Percentiles rank a stretch among this genome's conserved stretches.
Evolutionary conservation across 2,888 invertebrate genomes (phyloP).

Genomic region (Coenonympha arcania): DNA sequence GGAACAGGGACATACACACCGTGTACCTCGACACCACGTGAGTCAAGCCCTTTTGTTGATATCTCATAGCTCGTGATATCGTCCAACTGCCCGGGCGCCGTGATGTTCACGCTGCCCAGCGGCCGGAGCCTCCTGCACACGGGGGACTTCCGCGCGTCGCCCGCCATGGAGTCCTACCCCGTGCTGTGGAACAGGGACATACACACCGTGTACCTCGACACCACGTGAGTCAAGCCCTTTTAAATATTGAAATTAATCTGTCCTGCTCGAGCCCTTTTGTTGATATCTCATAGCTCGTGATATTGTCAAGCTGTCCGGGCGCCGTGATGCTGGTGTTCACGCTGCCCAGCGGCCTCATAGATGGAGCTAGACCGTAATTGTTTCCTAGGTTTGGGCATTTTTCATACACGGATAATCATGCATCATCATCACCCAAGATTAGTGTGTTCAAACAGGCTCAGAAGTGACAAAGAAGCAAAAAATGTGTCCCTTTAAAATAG

Average conservation of each 20-base stretch:
- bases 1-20: constrained; percentile 75
- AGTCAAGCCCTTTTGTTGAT: constrained; percentile 41
- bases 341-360: constrained; percentile 74
- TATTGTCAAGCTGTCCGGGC: constrained; percentile 81
- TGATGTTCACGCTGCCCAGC: constrained; percentile 78
- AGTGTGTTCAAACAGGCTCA: no score
- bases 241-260: no score
- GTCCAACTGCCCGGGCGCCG: constrained; percentile 82
- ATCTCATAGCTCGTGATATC: no score
- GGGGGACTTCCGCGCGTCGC: constrained; percentile 82
- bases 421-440: no score
- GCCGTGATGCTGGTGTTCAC: constrained; percentile 82
- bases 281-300: no score
- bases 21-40: constrained; percentile 86
- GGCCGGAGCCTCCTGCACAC: constrained; percentile 80
- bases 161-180: constrained; percentile 78
- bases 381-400: no score
- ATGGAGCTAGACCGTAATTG: no score
- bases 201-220: constrained; percentile 81
- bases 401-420: no score
- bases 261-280: no score
- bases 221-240: constrained; percentile 76
- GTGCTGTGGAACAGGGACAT: constrained; percentile 76
- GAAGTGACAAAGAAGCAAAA: no score
- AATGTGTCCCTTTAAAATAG: no score